Evolutionary conservation across 2,797 vertebrate species (phyloP).

Genomic region (Antennarius maculatus): DNA sequence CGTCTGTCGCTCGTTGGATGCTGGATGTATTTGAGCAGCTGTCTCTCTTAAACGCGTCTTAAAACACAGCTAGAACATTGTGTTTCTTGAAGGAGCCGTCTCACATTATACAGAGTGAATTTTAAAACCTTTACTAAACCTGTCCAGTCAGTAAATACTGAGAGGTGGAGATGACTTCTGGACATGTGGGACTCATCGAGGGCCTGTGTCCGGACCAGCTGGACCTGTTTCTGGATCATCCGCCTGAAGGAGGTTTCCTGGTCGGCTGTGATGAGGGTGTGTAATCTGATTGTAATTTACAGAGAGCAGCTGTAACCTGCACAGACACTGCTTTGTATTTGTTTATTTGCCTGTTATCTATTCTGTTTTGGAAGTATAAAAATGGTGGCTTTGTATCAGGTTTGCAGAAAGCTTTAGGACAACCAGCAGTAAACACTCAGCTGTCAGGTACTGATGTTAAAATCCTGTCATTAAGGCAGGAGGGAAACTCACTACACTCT

Average conservation of each 20-base stretch:
- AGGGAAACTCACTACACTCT: neutral
- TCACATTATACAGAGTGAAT: neutral
- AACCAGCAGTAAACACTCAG: constrained; percentile 7
- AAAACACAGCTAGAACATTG: neutral
- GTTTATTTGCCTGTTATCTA: neutral
- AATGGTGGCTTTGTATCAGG: neutral
- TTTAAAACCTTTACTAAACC: constrained; percentile 4
- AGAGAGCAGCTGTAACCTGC: neutral
- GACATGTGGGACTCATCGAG: constrained; percentile 61
- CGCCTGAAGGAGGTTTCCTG: constrained; percentile 75
- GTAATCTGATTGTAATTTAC: constrained; percentile 45
- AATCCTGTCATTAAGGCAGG: neutral
- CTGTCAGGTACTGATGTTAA: constrained; percentile 43
- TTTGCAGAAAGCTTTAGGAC: constrained; percentile 5
- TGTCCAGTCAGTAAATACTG: neutral
- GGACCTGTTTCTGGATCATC: constrained; percentile 88
- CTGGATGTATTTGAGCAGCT: constrained; percentile 41
- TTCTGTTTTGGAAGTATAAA: neutral
- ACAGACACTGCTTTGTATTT: neutral
- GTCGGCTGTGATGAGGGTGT: constrained; percentile 84
- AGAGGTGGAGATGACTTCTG: constrained; percentile 65
- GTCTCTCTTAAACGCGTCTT: neutral
- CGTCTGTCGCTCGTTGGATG: constrained; percentile 9
- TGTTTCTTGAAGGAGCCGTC: neutral
- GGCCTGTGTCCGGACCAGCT: constrained; percentile 82